Evolutionary conservation across 2,888 invertebrate species (phyloP).

Genomic region (Boloria euphrosyne): DNA sequence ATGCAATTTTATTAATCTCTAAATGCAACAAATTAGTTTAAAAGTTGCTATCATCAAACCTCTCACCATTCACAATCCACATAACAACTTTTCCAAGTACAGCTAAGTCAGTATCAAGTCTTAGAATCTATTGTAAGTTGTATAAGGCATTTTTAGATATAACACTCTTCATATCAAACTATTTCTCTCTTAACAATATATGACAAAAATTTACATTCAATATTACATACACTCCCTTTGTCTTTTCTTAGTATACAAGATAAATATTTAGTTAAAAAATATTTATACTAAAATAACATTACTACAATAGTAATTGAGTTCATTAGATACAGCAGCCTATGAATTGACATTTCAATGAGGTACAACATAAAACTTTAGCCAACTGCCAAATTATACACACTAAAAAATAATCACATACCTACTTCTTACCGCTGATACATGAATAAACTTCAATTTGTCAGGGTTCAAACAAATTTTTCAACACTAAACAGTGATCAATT

Average conservation of each 20-base stretch:
- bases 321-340: conserved; percentile 66
- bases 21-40: conserved; percentile 81
- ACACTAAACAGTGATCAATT: too few species aligned
- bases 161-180: conserved; percentile 80
- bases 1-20: conserved; percentile 82
- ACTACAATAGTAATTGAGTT: conserved; percentile 70
- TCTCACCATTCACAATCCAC: conserved; percentile 59
- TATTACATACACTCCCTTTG: conserved; percentile 48
- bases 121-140: conserved; percentile 71
- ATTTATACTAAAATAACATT: conserved; percentile 65
- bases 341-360: conserved; percentile 65
- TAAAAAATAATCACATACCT: background rate
- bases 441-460: too few species aligned
- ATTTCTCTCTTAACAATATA: conserved; percentile 68
- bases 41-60: conserved; percentile 70
- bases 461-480: too few species aligned
- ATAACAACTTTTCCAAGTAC: conserved; percentile 68
- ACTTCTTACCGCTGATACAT: too few species aligned
- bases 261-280: conserved; percentile 72
- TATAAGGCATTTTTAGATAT: conserved; percentile 81
- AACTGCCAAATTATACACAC: conserved; percentile 7
- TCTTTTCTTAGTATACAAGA: conserved; percentile 61
- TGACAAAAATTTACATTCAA: conserved; percentile 68
- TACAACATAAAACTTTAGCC: conserved; percentile 23
- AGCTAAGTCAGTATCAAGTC: conserved; percentile 80